These are phyloP conservation scores for Toxotes jaculatrix DNA, from an alignment of 2,113 vertebrate genomes.

Conservation along the genomic window DNA sequence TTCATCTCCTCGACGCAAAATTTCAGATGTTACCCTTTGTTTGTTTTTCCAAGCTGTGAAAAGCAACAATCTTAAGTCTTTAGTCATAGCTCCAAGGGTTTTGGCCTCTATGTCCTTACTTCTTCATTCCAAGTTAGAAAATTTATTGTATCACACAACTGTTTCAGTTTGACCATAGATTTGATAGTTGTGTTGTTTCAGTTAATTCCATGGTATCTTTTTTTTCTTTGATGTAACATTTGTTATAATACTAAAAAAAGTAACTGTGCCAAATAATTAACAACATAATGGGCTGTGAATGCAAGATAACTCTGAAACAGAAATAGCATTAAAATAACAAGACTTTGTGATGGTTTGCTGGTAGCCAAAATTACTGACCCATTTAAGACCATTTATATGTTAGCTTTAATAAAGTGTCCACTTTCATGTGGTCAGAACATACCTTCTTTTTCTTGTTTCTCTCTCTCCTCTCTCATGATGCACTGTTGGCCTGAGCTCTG, in stretches of 20 bases:
- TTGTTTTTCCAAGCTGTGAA: constrained; percentile 6
- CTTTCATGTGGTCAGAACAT: not conserved
- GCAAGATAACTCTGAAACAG: not conserved
- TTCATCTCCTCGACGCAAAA: not conserved
- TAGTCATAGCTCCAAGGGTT: not conserved
- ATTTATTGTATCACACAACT: not conserved
- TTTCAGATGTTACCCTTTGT: constrained; percentile 1
- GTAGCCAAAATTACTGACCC: not conserved
- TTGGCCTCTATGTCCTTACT: not conserved
- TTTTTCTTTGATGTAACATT: not conserved
- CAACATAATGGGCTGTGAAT: not conserved
- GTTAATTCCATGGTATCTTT: not conserved
- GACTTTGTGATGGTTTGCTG: not conserved
- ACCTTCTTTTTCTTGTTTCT: not conserved
- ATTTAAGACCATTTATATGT: not conserved
- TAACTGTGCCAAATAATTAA: not conserved
- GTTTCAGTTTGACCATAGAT: not conserved
- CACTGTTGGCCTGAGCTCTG: not conserved
- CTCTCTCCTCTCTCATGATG: not conserved
- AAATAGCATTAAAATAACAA: not conserved
- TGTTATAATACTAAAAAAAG: not conserved
- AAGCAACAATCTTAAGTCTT: not conserved
- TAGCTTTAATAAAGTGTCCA: not conserved
- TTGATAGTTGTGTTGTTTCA: too few species aligned
- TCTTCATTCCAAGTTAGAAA: not conserved